phyloP scores from a whole-genome alignment of 2,888 invertebrate species.

The Cerceris rybyensis region DNA sequence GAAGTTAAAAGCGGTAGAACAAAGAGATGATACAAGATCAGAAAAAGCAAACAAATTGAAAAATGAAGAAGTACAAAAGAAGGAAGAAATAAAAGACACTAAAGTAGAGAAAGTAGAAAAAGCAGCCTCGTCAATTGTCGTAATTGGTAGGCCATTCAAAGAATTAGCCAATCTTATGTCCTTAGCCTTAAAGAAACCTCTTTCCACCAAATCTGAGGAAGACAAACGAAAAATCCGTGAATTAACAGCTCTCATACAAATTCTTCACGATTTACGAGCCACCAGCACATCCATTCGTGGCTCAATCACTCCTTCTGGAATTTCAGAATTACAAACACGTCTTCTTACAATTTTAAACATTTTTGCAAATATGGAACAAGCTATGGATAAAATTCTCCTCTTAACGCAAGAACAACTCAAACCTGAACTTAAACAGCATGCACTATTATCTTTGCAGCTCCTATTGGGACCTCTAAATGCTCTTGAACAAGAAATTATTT shows the following conservation, averaged over 20 bases:
- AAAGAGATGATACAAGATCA: slow-evolving; percentile 51
- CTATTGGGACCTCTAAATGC: slow-evolving; percentile 56
- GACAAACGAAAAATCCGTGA: slow-evolving; percentile 54
- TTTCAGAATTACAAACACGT: slow-evolving; percentile 25
- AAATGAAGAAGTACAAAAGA: too few relatives aligned
- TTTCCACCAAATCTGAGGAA: slow-evolving; percentile 52
- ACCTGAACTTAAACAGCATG: slow-evolving; percentile 53
- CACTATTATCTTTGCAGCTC: slow-evolving; percentile 49
- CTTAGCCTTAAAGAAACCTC: slow-evolving; percentile 39
- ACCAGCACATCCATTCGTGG: slow-evolving; percentile 39
- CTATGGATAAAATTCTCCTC: slow-evolving; percentile 33
- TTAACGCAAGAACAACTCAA: slow-evolving; percentile 40
- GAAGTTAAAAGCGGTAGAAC: slow-evolving; percentile 27
- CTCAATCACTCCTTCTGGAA: slow-evolving; percentile 15
- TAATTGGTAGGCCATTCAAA: slow-evolving; percentile 54
- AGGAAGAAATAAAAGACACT: not conserved
- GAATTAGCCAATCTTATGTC: slow-evolving; percentile 48
- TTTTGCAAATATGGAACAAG: slow-evolving; percentile 34
- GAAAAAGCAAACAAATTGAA: too few relatives aligned
- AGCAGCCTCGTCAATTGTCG: slow-evolving; percentile 22
- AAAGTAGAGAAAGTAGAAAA: not conserved
- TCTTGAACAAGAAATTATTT: slow-evolving; percentile 27
- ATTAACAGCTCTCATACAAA: slow-evolving; percentile 55
- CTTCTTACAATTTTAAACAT: slow-evolving; percentile 16
- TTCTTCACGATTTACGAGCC: slow-evolving; percentile 55